These are phyloP conservation scores for Lasiurus cinereus DNA, from an alignment of 2,113 vertebrate genomes.

Conservation along the genomic window DNA sequence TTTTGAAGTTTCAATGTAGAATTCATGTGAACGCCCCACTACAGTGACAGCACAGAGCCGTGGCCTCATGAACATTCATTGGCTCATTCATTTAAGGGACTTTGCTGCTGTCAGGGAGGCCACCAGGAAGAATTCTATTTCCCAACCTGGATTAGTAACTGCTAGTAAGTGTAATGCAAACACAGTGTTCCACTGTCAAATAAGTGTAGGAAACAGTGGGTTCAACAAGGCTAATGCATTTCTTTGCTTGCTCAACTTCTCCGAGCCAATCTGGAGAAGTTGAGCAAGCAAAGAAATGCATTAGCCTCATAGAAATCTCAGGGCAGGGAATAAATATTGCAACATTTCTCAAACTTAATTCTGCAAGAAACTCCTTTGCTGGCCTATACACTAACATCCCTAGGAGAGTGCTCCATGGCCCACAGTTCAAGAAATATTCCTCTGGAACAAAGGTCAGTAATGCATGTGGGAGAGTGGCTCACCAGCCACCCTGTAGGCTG, in stretches of 20 bases:
- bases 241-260: background rate
- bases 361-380: background rate
- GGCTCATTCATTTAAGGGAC: background rate
- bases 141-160: background rate
- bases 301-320: background rate
- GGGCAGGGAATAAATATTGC: background rate
- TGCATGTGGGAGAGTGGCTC: background rate
- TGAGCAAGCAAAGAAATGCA: too few species aligned
- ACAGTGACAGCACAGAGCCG: background rate
- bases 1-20: background rate
- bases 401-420: background rate
- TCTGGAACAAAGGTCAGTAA: background rate
- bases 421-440: background rate
- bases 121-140: background rate
- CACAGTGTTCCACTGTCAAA: background rate
- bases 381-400: background rate
- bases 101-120: background rate
- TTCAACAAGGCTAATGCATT: background rate
- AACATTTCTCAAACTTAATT: conserved; percentile 6
- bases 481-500: background rate
- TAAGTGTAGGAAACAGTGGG: background rate
- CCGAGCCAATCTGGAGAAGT: background rate
- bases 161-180: background rate
- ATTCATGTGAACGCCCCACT: background rate
- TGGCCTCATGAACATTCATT: background rate